Conservation (phyloP, 1,140 invertebrate genomes). For the Piezodorus guildinii region DNA sequence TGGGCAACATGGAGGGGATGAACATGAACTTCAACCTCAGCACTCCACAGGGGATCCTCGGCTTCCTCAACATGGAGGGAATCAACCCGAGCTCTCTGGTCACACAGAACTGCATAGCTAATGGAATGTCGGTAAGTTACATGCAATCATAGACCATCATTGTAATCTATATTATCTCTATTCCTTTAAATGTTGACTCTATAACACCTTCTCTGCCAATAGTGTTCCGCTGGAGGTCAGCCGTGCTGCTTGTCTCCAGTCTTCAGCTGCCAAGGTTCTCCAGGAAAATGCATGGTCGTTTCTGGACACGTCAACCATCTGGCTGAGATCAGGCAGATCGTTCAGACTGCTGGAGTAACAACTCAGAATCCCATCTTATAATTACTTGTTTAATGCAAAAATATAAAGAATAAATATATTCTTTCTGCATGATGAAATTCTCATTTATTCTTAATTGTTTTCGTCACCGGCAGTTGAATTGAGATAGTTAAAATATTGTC, state of each 20-base stretch:
- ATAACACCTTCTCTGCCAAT: background rate
- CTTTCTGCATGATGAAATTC: too few species aligned
- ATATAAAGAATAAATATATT: too few species aligned
- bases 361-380: conserved; percentile 16
- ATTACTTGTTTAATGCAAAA: background rate
- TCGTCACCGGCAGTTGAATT: too few species aligned
- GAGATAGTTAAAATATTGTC: too few species aligned
- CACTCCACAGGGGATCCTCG: background rate
- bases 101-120: background rate
- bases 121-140: background rate
- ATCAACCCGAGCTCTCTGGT: background rate
- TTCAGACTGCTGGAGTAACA: background rate
- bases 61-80: background rate
- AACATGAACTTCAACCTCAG: conserved; percentile 7
- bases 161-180: background rate
- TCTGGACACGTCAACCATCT: conserved; percentile 6
- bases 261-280: background rate
- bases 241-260: conserved; percentile 9
- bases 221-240: conserved; percentile 6
- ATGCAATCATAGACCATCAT: background rate
- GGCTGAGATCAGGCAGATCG: conserved; percentile 1
- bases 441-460: too few species aligned
- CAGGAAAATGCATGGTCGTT: background rate
- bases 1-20: too few species aligned
- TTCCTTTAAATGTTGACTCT: too few species aligned